These are phyloP conservation scores for Scaptodrosophila lebanonensis DNA, from an alignment of 1,140 invertebrate species.

Conservation along the genomic window DNA sequence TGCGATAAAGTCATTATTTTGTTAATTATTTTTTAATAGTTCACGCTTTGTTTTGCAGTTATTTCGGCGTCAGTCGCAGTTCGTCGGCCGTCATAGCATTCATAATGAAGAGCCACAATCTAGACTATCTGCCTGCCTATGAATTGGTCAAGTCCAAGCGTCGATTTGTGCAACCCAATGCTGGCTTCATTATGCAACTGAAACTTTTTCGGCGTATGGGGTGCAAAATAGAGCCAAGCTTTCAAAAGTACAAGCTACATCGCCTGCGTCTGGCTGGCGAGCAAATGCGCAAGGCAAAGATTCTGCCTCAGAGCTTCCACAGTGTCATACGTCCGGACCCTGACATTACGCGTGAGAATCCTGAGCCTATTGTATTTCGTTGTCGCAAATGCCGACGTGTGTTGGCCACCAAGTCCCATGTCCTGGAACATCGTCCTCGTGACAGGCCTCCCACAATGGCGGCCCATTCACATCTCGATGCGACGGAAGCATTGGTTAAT, in stretches of 20 bases:
- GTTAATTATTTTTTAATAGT: neutral
- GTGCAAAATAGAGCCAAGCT: conserved; percentile 83
- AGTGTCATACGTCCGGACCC: conserved; percentile 89
- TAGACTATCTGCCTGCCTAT: conserved; percentile 85
- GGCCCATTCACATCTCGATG: neutral
- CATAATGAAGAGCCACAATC: conserved; percentile 88
- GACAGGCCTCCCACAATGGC: conserved; percentile 55
- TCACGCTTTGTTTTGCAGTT: conserved; percentile 77
- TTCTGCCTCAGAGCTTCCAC: conserved; percentile 86
- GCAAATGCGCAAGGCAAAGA: conserved; percentile 88
- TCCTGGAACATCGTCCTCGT: conserved; percentile 82
- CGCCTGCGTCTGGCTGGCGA: conserved; percentile 87
- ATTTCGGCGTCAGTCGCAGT: conserved; percentile 91
- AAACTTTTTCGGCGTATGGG: conserved; percentile 87
- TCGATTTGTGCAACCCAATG: conserved; percentile 83
- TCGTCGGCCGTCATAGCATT: conserved; percentile 89
- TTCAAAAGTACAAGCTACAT: conserved; percentile 87
- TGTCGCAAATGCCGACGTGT: conserved; percentile 88
- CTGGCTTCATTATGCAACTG: conserved; percentile 86
- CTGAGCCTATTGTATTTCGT: conserved; percentile 88
- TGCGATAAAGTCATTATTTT: conserved; percentile 18
- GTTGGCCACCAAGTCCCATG: conserved; percentile 86
- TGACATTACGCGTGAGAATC: conserved; percentile 84
- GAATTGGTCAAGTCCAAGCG: conserved; percentile 82
- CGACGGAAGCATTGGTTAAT: neutral